These are phyloP conservation scores for Phytoseiulus persimilis DNA, from an alignment of 2,888 invertebrate species.

Conservation along the genomic window DNA sequence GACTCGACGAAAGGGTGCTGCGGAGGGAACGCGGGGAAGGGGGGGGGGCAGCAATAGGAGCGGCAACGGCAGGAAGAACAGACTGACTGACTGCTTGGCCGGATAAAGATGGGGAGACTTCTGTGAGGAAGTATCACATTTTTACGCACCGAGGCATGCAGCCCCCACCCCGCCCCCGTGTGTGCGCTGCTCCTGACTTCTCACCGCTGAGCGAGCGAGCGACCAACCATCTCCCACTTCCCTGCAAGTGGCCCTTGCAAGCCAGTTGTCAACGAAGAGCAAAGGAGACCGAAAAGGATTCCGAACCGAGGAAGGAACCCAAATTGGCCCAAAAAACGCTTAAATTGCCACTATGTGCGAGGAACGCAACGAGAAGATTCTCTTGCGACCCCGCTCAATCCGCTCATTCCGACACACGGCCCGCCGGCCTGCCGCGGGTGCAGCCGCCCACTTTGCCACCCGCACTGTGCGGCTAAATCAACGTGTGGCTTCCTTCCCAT, in stretches of 20 bases:
- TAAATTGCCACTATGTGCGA: neutral
- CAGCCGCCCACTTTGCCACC: neutral
- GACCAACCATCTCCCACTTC: neutral
- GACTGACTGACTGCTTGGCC: slow-evolving; percentile 20
- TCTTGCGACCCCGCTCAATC: neutral
- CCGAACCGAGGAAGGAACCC: neutral
- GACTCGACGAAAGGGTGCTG: slow-evolving; percentile 19
- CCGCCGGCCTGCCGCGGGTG: neutral
- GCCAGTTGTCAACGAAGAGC: slow-evolving; percentile 5
- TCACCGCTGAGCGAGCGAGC: neutral
- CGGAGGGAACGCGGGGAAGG: neutral
- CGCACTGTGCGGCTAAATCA: neutral
- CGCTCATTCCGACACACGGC: neutral
- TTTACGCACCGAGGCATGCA: slow-evolving; percentile 21
- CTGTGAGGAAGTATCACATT: slow-evolving; percentile 38
- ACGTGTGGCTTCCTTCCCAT: neutral
- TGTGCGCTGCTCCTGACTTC: neutral
- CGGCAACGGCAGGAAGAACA: slow-evolving; percentile 24
- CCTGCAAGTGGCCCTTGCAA: neutral
- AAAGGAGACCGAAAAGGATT: neutral
- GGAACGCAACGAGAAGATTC: neutral
- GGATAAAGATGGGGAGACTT: neutral
- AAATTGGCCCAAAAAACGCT: neutral
- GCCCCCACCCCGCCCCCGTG: neutral
- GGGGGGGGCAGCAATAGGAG: neutral